Base-by-base conservation (phyloP, 1,140 invertebrate species). In the Phenacoccus solenopsis region DNA sequence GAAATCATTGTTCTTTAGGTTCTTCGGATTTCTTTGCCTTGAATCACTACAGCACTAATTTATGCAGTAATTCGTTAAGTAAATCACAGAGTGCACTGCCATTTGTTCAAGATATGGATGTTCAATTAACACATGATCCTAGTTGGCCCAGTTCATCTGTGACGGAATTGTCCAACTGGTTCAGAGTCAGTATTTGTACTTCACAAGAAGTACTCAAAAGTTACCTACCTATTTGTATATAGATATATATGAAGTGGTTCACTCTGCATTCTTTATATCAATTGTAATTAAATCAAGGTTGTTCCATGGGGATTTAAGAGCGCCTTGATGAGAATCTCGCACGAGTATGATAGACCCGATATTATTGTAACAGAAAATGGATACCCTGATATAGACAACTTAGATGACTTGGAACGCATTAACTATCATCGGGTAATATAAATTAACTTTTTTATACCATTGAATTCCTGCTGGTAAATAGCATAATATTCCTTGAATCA, bases 311-410 rank as follows among this genome's bases (percentile, higher is more conserved):
- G 81, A 9, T 71, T 83, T 5, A 70, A 81, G 10, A 76, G 75
- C 67, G 72, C 80, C 24, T 69, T 83, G 28, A 79, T 83, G 68
- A 86, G 84, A 83, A 76, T 83, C 28, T 76, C 77, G 69, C 75
- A 79, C 0, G 77, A 81, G 10, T 91, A 88, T 74, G 77, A 82
- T 59, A 85, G 87, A 76, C 81, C 84, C 0, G 74, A 78, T n/a
- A 78, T 90, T 1, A 78, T 86, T 7, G 80, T 91, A 1, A 87
- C 87, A 0, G 89, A 90, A 81, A 90, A 90, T 75, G 89, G 89
- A 22, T 82, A 77, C 78, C 81, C 78, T 68, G 82, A 81, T 77
- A 76, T 76, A 64, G 80, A 78, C 0, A 81, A 82, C 4, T 59
- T 84, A 1, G 71, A 83, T 24, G 87, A 89, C 74, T 22, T 72